Percentiles rank a stretch among this genome's conserved stretches.
These are phyloP conservation scores for Aurelia aurita complex sp. Pacific DNA, from an alignment of 30 jellyfish, hydroid and myxozoan species.

Conservation along the genomic window DNA sequence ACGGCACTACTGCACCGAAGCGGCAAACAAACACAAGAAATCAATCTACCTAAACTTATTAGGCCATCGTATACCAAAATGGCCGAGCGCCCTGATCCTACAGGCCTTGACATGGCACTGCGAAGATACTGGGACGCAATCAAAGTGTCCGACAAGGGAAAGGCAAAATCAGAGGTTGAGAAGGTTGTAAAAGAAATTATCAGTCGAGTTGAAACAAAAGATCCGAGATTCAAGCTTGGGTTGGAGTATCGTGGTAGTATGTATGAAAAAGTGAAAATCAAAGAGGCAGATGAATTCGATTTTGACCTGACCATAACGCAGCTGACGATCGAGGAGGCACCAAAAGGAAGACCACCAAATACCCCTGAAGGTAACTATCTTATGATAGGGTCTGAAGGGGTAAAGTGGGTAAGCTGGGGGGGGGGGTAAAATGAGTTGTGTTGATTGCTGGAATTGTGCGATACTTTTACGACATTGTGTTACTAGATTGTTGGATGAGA, in stretches of 20 bases:
- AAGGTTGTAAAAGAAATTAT: constrained; percentile 18
- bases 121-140: constrained; percentile 21
- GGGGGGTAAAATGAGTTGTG: no score
- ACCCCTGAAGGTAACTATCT: not conserved
- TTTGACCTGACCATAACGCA: constrained; percentile 49
- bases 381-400: not conserved
- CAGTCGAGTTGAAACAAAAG: constrained; percentile 34
- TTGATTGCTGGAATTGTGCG: no score
- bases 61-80: no score
- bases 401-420: no score
- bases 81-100: not conserved
- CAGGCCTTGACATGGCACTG: not conserved
- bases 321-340: constrained; percentile 35
- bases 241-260: constrained; percentile 63
- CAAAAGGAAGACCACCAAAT: constrained; percentile 23
- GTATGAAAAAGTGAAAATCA: constrained; percentile 54
- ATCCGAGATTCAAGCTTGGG: constrained; percentile 53
- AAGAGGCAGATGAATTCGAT: constrained; percentile 67
- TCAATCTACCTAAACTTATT: no score
- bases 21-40: not conserved
- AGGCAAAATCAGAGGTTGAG: constrained; percentile 17
- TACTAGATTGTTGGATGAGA: no score
- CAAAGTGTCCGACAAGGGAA: constrained; percentile 11
- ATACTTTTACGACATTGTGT: no score
- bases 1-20: not conserved